phyloP scores from a whole-genome alignment of 2,888 invertebrate species.

The Tipula unca region DNA sequence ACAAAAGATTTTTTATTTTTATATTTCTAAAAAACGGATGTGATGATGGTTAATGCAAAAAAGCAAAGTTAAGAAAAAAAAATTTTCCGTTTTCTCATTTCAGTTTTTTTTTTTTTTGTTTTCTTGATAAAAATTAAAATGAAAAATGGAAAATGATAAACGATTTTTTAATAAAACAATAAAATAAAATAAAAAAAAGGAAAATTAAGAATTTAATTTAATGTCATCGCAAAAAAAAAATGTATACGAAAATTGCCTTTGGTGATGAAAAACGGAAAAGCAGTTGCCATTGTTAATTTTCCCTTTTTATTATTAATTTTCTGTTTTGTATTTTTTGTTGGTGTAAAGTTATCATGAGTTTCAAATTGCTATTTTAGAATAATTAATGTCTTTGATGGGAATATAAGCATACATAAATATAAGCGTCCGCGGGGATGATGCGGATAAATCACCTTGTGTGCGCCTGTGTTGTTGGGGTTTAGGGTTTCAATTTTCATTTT shows the following conservation, averaged over 20 bases:
- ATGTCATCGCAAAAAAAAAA: not conserved
- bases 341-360: not conserved
- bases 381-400: constrained; percentile 8
- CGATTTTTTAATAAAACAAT: constrained; percentile 14
- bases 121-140: not conserved
- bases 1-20: not conserved
- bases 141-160: constrained; percentile 8
- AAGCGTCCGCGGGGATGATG: not conserved
- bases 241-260: not conserved
- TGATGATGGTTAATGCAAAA: not conserved
- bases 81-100: not conserved
- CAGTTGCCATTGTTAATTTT: constrained; percentile 14
- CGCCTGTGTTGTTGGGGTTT: not conserved
- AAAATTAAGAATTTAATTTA: constrained; percentile 14
- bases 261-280: constrained; percentile 14
- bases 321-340: not conserved
- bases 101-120: not conserved
- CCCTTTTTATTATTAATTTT: constrained; percentile 14
- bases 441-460: not conserved
- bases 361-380: not conserved
- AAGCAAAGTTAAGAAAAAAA: not conserved
- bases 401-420: not conserved
- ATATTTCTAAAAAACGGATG: not conserved
- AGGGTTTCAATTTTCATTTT: not conserved
- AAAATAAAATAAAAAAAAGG: not conserved